Evolutionary conservation across 2,888 invertebrate genomes (phyloP), one percentile per base, ranked within the genome.

Genomic region (Onthophagus sagittarius): DNA sequence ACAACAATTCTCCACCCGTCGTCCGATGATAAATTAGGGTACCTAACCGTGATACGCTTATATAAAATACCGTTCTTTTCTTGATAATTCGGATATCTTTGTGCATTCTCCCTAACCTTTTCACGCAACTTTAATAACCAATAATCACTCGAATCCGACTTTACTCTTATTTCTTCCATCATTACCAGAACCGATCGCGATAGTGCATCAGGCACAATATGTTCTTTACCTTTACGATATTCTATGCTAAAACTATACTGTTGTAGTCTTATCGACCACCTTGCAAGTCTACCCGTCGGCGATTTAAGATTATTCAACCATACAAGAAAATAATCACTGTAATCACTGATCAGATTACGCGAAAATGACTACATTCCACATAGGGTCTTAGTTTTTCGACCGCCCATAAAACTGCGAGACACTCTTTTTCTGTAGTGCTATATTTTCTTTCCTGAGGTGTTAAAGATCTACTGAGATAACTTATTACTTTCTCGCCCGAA

Each of bases 201-300:
- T 13, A 76, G 53, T 9, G 72, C 70, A 71, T 74, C 71, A 5
- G 73, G 65, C 6, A 71, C 64, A 1, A 73, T 15, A 63, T 74
- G 73, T 0, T n/a, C 13, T 3, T 31, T 73, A 9, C 74, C 75
- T 33, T 74, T 75, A 0, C 73, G 33, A 15, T 75, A 74, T 6
- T 32, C 14, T 3, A 77, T 72, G 0, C 73, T 71, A 33, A 85
- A 76, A 15, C 83, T 78, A 73, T 79, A 85, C 0, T 79, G 75
- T 75, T 84, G 83, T 0, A 86, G 72, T 6, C 78, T 75, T 13
- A 86, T 63, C 0, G 82, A 82, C 86, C 86, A 87, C 53, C 85
- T 77, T 0, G 81, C 82, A 0, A 87, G 74, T 63, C 85, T 73
- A 5, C 77, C 73, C 2, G 63, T 71, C 63, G 76, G 75, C 65